These are phyloP conservation scores for Hypanus sabinus DNA, from an alignment of 2,113 vertebrate genomes.

Conservation along the genomic window DNA sequence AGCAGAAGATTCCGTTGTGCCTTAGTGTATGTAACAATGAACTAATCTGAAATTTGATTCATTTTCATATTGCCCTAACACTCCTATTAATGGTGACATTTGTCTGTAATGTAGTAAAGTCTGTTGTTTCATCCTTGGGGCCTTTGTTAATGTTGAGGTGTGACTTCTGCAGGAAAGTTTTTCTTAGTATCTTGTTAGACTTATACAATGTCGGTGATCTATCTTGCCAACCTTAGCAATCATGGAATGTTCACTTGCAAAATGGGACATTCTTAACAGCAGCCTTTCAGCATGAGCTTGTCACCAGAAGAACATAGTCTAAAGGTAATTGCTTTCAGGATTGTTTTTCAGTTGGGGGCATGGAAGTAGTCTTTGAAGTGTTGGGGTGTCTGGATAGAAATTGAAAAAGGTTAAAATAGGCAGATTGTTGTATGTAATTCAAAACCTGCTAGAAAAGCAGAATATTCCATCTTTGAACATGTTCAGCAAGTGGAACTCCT, in stretches of 20 bases:
- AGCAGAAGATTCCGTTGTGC: no score
- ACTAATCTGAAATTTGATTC: no score
- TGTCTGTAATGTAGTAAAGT: no score
- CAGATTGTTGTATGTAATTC: background rate
- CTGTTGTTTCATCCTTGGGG: no score
- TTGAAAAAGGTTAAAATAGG: background rate
- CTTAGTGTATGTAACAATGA: no score
- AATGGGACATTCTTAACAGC: background rate
- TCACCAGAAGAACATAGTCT: background rate
- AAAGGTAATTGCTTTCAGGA: background rate
- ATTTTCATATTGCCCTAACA: background rate
- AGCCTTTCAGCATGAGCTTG: background rate
- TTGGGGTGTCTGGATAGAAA: background rate
- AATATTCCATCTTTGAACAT: constrained; percentile 28
- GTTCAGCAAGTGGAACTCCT: background rate
- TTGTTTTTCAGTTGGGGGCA: background rate
- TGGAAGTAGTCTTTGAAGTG: background rate
- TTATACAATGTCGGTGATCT: no score
- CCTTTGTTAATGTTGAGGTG: no score
- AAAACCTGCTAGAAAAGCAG: constrained; percentile 22
- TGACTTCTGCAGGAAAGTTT: no score
- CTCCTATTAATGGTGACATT: no score
- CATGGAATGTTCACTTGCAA: background rate
- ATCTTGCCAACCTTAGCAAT: background rate
- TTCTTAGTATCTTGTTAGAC: no score